Evolutionary conservation across 2,888 invertebrate species (phyloP).

Genomic region (Hypomecis atomaria): DNA sequence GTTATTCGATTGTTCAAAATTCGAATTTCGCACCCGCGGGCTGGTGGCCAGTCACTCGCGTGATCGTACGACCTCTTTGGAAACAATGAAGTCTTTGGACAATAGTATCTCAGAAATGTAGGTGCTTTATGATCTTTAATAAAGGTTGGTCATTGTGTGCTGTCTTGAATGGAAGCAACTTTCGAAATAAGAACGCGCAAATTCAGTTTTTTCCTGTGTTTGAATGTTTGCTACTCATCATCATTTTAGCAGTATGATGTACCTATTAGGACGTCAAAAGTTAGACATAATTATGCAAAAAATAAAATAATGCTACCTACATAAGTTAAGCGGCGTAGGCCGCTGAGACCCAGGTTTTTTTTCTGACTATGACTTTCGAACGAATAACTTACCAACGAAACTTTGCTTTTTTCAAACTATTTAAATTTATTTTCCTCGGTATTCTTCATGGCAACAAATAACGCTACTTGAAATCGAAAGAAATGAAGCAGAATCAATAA

Average conservation of each 20-base stretch:
- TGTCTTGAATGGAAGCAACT: constrained; percentile 23
- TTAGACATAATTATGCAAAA: no score
- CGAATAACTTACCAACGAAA: no score
- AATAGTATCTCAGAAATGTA: constrained; percentile 42
- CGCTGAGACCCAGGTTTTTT: no score
- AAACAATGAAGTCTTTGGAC: constrained; percentile 51
- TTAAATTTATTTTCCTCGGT: no score
- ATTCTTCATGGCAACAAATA: no score
- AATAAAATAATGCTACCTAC: no score
- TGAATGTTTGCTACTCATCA: not conserved
- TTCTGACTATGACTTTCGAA: no score
- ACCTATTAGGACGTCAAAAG: no score
- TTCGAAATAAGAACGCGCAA: not conserved
- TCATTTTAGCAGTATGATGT: no score
- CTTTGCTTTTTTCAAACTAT: no score
- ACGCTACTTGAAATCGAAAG: not conserved
- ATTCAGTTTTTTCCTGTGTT: not conserved
- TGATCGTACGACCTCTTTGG: constrained; percentile 57
- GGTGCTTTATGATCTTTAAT: constrained; percentile 35
- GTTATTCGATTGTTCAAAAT: constrained; percentile 39
- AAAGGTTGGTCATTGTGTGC: constrained; percentile 27
- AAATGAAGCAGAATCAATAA: not conserved
- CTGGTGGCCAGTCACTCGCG: constrained; percentile 51
- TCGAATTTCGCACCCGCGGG: constrained; percentile 51
- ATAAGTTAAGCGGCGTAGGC: no score